Percentiles rank a stretch among this genome's conserved stretches.
These are phyloP conservation scores for Andrena trimmerana DNA, from an alignment of 2,888 invertebrate species.

Conservation along the genomic window DNA sequence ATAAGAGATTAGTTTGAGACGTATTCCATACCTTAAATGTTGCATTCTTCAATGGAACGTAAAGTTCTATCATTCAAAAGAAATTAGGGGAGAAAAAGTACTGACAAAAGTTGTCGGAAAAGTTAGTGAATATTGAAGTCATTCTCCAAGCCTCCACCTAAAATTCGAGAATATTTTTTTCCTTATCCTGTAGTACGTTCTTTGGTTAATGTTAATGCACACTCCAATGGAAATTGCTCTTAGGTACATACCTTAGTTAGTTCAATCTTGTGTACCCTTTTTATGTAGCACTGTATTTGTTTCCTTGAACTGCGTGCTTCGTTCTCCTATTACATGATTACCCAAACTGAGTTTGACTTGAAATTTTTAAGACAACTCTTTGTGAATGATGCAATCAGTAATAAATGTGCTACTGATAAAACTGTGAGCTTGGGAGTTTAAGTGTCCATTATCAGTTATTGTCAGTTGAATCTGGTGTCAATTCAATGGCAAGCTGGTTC, in stretches of 20 bases:
- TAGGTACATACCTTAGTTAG: background rate
- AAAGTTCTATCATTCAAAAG: too few relatives aligned
- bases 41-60: background rate
- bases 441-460: conserved; percentile 1
- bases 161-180: background rate
- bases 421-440: background rate
- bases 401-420: conserved; percentile 27
- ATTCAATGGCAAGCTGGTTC: background rate
- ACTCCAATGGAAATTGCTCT: background rate
- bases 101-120: background rate
- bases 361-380: background rate
- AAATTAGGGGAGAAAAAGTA: background rate
- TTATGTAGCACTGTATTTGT: too few relatives aligned
- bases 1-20: background rate
- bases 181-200: background rate
- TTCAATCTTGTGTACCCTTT: background rate
- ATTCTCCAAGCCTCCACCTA: background rate
- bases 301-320: too few relatives aligned
- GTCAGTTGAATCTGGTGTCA: background rate
- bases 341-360: too few relatives aligned
- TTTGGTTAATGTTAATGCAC: background rate
- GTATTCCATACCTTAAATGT: background rate
- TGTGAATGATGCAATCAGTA: background rate
- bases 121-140: background rate
- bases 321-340: too few relatives aligned